Percentiles rank a stretch among this genome's conserved stretches.
These are phyloP conservation scores for Clarias batrachus DNA, from an alignment of 2,113 vertebrate species.

Conservation along the genomic window DNA sequence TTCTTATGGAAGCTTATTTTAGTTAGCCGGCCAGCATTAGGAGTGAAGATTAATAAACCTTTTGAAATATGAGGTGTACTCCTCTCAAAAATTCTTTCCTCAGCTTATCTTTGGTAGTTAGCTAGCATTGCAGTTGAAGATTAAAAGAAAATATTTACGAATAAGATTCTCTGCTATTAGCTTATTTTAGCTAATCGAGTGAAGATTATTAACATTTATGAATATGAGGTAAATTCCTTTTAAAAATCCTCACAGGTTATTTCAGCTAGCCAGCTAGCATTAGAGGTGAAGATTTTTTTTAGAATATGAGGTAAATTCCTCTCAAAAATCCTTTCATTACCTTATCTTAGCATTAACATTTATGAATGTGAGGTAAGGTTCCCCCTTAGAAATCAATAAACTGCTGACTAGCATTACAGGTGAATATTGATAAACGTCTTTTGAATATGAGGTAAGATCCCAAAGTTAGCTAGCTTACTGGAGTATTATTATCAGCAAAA, in stretches of 20 bases:
- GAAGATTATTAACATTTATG: too few species aligned
- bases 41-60: not conserved
- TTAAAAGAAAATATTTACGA: not conserved
- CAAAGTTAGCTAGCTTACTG: not conserved
- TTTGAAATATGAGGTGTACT: too few species aligned
- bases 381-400: too few species aligned
- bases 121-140: not conserved
- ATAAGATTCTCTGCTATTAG: not conserved
- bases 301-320: not conserved
- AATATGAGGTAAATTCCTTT: too few species aligned
- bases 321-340: not conserved
- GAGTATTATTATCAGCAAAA: too few species aligned
- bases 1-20: not conserved
- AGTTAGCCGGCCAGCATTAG: not conserved
- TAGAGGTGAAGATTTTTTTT: not conserved
- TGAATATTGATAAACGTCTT: not conserved
- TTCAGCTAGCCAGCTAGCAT: not conserved
- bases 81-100: not conserved
- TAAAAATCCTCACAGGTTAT: not conserved
- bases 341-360: not conserved
- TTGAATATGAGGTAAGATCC: not conserved
- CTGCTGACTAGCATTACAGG: not conserved
- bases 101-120: not conserved
- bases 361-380: too few species aligned
- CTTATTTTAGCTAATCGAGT: too few species aligned